Evolutionary conservation across 2,888 invertebrate genomes (phyloP).

Genomic region (Spodoptera exigua): DNA sequence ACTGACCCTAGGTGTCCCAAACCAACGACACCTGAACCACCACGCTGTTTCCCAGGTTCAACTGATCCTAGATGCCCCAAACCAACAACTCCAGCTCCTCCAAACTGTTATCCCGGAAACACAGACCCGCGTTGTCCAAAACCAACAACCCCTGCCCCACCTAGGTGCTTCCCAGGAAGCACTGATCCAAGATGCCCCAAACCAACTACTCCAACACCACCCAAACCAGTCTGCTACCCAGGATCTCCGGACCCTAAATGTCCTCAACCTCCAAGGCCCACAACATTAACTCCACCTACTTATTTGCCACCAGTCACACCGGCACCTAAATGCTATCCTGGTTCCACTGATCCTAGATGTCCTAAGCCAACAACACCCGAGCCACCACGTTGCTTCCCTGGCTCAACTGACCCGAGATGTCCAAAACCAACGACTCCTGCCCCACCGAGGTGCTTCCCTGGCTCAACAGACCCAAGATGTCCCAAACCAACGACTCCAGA

Average conservation of each 20-base stretch:
- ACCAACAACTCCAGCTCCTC: slow-evolving; percentile 66
- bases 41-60: slow-evolving; percentile 65
- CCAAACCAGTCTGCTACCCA: slow-evolving; percentile 46
- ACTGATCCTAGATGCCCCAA: slow-evolving; percentile 71
- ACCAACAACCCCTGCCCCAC: too few species aligned
- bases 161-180: slow-evolving; percentile 71
- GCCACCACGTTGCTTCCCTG: slow-evolving; percentile 76
- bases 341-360: slow-evolving; percentile 64
- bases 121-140: too few species aligned
- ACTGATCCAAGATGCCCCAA: slow-evolving; percentile 74
- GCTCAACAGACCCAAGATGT: slow-evolving; percentile 2
- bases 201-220: slow-evolving; percentile 60
- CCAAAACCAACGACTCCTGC: slow-evolving; percentile 62
- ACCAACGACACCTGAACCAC: slow-evolving; percentile 63
- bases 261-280: slow-evolving; percentile 62
- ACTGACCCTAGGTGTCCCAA: too few species aligned
- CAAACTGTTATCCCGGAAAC: too few species aligned
- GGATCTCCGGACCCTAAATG: slow-evolving; percentile 60
- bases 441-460: too few species aligned
- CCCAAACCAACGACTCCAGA: slow-evolving; percentile 57
- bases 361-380: slow-evolving; percentile 62
- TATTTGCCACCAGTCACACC: slow-evolving; percentile 53
- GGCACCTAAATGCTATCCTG: slow-evolving; percentile 68
- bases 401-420: slow-evolving; percentile 64
- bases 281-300: slow-evolving; percentile 63